Base-by-base conservation (phyloP, 2,113 vertebrate species). In the Falcunculus frontatus region DNA sequence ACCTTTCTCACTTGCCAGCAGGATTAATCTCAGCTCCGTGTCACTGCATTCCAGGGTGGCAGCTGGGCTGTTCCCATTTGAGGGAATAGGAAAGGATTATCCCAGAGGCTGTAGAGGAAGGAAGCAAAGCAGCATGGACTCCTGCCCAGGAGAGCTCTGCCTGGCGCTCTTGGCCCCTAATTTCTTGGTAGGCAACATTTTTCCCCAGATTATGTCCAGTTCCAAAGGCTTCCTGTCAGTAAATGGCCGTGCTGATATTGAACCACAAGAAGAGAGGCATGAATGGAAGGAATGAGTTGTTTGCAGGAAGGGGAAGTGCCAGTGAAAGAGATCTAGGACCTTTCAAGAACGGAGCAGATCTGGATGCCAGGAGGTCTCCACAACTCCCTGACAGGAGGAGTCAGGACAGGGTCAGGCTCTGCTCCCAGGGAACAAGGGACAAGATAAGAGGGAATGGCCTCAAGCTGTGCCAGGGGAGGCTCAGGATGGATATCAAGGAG, bases 381-480 rank as follows among this genome's bases (percentile, higher is more conserved):
- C 46, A 50, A n/a, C 3, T 52, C 41, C 69, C 39, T 53, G 30
- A 13, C 9, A n/a, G 53, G 16, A 46, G 16, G 19, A 6, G 1
- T 2, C 27, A 4, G 50, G 37, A 29, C 0, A 1, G 9, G 29
- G 13, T 32, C 20, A 0, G 18, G 18, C 21, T 49, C 41, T 56
- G 32, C 16, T 69, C 41, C 41, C 47, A 23, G 32, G 21, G 14
- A 35, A 35, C 26, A 27, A 19, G 18, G 15, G 47, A 47, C 26
- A 76, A 26, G 21, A 22, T 0, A 1, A 76, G 10, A 16, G 14
- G 8, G 2, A 30, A 49, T 0, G 1, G 15, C 56, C 42, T 63
- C 35, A 49, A 1, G 26, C 11, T 83, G 49, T 5, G 12, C 17
- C 22, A 69, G 12, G 15, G 30, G 5, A 55, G 7, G 41, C 6